A percentile compares a stretch with the other conserved stretches of the same genome.
Evolutionary conservation across 2,797 vertebrate species (phyloP).

Genomic region (Sebastes dallii): DNA sequence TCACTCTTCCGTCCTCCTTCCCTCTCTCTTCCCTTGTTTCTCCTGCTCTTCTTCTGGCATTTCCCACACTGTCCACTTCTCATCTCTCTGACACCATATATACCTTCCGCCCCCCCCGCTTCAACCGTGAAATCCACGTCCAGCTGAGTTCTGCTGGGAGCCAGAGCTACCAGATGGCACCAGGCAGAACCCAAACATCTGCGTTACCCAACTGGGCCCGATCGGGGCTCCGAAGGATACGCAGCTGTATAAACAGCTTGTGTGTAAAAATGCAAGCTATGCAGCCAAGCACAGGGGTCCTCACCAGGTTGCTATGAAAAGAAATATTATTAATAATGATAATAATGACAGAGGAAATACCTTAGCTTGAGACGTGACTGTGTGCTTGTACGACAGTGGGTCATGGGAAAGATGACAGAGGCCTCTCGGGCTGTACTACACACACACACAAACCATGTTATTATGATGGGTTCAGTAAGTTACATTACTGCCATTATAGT

Average conservation of each 20-base stretch:
- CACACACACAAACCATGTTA: conserved; percentile 3
- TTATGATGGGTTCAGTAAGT: background rate
- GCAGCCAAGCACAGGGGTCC: conserved; percentile 62
- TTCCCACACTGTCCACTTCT: conserved; percentile 17
- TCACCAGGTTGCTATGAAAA: conserved; percentile 60
- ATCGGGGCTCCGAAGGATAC: conserved; percentile 53
- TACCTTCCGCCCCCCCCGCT: conserved; percentile 33
- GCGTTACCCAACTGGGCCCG: conserved; percentile 54
- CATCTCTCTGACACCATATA: conserved; percentile 41
- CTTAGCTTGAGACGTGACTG: conserved; percentile 54
- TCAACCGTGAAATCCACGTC: conserved; percentile 55
- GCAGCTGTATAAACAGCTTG: conserved; percentile 81
- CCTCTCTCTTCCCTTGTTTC: background rate
- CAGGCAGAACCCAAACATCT: conserved; percentile 65
- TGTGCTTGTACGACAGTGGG: conserved; percentile 56
- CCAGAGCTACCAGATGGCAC: conserved; percentile 77
- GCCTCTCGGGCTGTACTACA: conserved; percentile 37
- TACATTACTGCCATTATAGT: conserved; percentile 5
- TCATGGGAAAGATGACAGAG: conserved; percentile 75
- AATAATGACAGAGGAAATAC: conserved; percentile 72
- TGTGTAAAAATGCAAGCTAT: conserved; percentile 76
- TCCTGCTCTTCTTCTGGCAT: background rate
- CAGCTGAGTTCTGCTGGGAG: conserved; percentile 60
- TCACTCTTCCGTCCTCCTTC: background rate
- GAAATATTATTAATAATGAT: conserved; percentile 75